Base-by-base conservation (phyloP, 2,888 invertebrate species). In the Steinernema scapterisci region DNA sequence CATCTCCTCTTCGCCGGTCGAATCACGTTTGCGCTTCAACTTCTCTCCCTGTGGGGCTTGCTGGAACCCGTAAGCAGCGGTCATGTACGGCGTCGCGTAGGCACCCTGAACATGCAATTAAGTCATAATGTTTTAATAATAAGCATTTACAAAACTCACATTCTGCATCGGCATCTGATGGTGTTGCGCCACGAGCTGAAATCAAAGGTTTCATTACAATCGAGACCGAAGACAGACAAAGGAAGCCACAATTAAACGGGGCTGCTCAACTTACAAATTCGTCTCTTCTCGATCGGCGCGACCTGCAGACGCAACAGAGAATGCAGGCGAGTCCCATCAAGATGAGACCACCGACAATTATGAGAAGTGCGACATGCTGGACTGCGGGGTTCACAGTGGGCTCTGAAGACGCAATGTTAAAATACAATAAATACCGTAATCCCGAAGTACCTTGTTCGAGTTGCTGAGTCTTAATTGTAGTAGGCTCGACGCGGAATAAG, bases 401-500 rank as follows among this genome's bases (percentile, higher is more conserved):
- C 31, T 63, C 63, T 63, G 31, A 63, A 63, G 23, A 21, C 23
- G 21, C 2, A 13, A 54, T 25, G 54, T 54, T 2, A 54, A 54
- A 54, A 3, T 38, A 38, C n/a, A 63, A 31, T 63, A 16, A 7
- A 11, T 16, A 16, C n/a, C 48, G 16, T n/a, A 48, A 48, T 19
- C n/a, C 16, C 48, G 19, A 48, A 56, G 7, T 71, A 43, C 71
- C 71, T 71, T 71, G 44, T 19, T 71, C 79, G 13, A 83, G 75
- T 46, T 80, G 78, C 43, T 73, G 56, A 48, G 80, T 78, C 73
- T 76, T 75, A 38, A 83, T 81, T 6, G 83, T 83, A 16, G 82
- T 78, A 13, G 83, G 81, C 73, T 83, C 83, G 43, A 83, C 78
- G 13, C 70, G 48, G 70, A 83, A 78, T 23, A 73, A 76, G 19